Evolutionary conservation across 1,140 invertebrate genomes (phyloP), one percentile per base, ranked within the genome.

Genomic region (Diorhabda carinulata): DNA sequence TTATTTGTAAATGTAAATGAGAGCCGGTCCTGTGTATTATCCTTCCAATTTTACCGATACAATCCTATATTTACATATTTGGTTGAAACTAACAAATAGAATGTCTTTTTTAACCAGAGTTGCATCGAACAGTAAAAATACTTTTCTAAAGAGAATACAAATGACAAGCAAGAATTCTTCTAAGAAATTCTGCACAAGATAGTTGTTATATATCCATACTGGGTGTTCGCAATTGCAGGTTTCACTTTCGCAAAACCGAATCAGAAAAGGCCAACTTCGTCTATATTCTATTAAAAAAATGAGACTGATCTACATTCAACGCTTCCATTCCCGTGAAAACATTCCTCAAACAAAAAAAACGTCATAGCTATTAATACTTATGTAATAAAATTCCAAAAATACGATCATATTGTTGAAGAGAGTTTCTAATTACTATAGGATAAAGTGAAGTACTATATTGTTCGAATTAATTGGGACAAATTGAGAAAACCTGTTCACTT

Each of bases 221-320:
- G 42, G 62, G 62, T 43, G 3, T 64, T 43, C 25, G 2, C n/a
- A 64, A 43, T 64, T 10, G 42, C 62, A 5, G 52, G 62, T 64
- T 64, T 64, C 62, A 64, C 62, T 64, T 64, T 64, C 52, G 52
- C 62, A 10, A 47, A 64, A 44, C 43, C 40, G n/a, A 42, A 40
- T 10, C 25, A 25, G 41, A n/a, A 8, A 64, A n/a, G 9, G 25
- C 43, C 62, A 10, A 10, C 25, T 47, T 64, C 10, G 52, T 10
- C n/a, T n/a, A 25, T 44, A 40, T 10, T 4, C 25, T 25, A 7
- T 6, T 45, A 10, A 10, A 64, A 64, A 64, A 64, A 45, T 40
- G 45, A 60, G 40, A 8, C 9, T 64, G 62, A 64, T 64, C 62
- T 64, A 64, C 62, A 64, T 64, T 64, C 45, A 64, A 8, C 62